Evolutionary conservation across 2,113 vertebrate species (phyloP), one percentile per base, ranked within the genome.

Genomic region (Hipposideros armiger): DNA sequence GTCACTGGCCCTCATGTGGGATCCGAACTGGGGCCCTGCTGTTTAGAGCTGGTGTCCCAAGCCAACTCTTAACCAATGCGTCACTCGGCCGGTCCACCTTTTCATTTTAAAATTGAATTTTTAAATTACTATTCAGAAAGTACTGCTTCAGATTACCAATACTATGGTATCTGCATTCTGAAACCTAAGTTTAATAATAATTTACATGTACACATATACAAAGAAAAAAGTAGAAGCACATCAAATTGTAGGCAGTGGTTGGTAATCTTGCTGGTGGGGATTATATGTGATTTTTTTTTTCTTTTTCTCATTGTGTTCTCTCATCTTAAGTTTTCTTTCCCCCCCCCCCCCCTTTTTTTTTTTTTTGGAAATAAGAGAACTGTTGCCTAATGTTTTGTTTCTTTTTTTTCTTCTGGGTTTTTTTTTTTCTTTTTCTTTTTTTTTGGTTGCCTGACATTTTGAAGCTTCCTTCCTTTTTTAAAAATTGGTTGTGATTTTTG

Each of bases 81-180:
- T 36, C 36, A 36, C 36, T 36, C 36, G 36, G 36, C 36, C 36
- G 36, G 36, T 36, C 50, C 78, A 84, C 13, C 52, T 82, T 93
- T 96, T 96, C 45, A 90, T 94, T 91, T 89, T 89, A 95, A 88
- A 73, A 87, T 80, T 90, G 24, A 70, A n/a, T 80, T 94, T 94
- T 90, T n/a, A 93, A 92, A 74, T 94, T 90, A 90, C 42, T 87
- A 3, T 94, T 95, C 16, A 76, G 72, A 87, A 87, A 91, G 8
- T 81, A 40, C 20, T 96, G 22, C 50, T 13, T 96, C 40, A 93
- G 66, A 76, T 90, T 95, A 52, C 42, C 81, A 66, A 81, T 69
- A 58, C 7, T 80, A 3, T 24, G 20, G 19, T 76, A 40, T 85
- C 72, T 95, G 16, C 15, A 47, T 84, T 91, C 54, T 19, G 19